A percentile compares a stretch with the other conserved stretches of the same genome.
Evolutionary conservation across 23 tunicate genomes (phyloP).

Genomic region (Ciona savignyi): DNA sequence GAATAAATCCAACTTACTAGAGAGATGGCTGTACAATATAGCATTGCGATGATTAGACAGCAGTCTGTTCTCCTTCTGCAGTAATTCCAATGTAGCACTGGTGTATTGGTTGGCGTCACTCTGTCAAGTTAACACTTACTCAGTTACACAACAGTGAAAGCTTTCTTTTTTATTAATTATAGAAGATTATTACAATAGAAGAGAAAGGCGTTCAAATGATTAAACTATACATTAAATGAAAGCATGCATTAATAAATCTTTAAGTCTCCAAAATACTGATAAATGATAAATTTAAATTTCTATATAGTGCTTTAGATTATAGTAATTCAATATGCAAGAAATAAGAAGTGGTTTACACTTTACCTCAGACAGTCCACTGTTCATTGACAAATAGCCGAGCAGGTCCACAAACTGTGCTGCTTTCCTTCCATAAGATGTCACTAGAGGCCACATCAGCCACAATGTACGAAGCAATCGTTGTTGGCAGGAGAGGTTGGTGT

Average conservation of each 20-base stretch:
- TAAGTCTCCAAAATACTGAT: too few species aligned
- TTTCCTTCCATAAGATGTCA: slow-evolving; percentile 58
- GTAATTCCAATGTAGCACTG: slow-evolving; percentile 38
- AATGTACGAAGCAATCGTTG: slow-evolving; percentile 30
- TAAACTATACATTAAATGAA: not conserved
- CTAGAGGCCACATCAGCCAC: slow-evolving; percentile 76
- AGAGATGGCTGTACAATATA: slow-evolving; percentile 68
- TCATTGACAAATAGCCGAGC: slow-evolving; percentile 77
- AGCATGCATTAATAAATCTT: too few species aligned
- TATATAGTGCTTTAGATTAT: too few species aligned
- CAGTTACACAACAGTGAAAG: too few species aligned
- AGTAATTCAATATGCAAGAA: too few species aligned
- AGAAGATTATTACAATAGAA: too few species aligned
- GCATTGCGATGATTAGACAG: slow-evolving; percentile 80
- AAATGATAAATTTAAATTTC: too few species aligned
- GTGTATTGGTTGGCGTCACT: slow-evolving; percentile 3
- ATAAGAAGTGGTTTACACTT: too few species aligned
- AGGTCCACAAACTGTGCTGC: slow-evolving; percentile 86
- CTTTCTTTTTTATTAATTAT: too few species aligned
- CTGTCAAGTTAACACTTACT: too few species aligned
- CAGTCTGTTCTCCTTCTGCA: slow-evolving; percentile 44
- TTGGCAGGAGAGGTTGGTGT: slow-evolving; percentile 28
- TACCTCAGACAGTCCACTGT: slow-evolving; percentile 33
- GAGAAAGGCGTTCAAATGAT: not conserved
- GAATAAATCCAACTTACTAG: slow-evolving; percentile 19